Evolutionary conservation across 2,888 invertebrate species (phyloP).

Genomic region (Spicauda simplicius): DNA sequence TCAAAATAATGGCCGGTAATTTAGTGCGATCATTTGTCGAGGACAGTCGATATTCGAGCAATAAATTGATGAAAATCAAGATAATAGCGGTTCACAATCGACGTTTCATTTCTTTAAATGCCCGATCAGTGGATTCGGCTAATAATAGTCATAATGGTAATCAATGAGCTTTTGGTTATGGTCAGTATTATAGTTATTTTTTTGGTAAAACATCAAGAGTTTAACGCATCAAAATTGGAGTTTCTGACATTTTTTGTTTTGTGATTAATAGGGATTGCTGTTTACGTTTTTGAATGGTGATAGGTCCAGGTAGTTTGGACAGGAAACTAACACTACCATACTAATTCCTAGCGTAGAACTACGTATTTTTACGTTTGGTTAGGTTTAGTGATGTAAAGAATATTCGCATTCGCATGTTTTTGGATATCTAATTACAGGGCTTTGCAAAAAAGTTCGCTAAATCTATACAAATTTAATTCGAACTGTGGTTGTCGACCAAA

Average conservation of each 20-base stretch:
- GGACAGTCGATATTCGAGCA: conserved; percentile 84
- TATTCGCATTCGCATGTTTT: no score
- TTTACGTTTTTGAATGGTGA: not conserved
- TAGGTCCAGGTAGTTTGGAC: no score
- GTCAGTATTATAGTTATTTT: conserved; percentile 16
- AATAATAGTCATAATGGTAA: conserved; percentile 81
- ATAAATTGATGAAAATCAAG: conserved; percentile 83
- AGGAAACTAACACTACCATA: no score
- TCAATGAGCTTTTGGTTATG: conserved; percentile 67
- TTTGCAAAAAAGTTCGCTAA: no score
- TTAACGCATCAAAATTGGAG: not conserved
- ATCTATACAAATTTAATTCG: no score
- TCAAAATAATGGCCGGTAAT: conserved; percentile 83
- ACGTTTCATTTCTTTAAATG: conserved; percentile 85
- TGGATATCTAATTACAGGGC: no score
- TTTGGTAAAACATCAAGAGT: conserved; percentile 9
- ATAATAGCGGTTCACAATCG: conserved; percentile 78
- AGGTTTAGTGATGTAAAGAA: no score
- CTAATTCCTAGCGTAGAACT: no score
- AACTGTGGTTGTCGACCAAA: no score
- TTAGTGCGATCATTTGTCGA: conserved; percentile 81
- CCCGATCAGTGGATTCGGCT: conserved; percentile 79
- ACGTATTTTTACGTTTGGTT: no score
- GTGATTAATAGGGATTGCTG: not conserved
- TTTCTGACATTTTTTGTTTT: not conserved